Evolutionary conservation across 2,797 vertebrate species (phyloP).

Genomic region (Heterohyrax brucei): DNA sequence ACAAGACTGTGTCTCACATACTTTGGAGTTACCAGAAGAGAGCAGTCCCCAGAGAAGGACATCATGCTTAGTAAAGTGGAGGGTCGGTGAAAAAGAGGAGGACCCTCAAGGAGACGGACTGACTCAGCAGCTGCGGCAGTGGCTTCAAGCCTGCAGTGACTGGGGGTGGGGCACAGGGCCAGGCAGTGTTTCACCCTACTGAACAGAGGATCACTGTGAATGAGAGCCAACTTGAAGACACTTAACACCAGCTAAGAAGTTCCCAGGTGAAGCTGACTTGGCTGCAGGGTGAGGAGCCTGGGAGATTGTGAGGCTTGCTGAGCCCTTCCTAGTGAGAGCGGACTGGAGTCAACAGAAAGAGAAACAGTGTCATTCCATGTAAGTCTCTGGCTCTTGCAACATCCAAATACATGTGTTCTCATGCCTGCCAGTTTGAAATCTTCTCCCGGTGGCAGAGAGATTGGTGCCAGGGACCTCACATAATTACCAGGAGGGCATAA

Average conservation of each 20-base stretch:
- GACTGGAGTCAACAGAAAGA: not conserved
- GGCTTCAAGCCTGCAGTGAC: too few relatives aligned
- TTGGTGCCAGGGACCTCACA: accelerated
- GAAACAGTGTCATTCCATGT: accelerated
- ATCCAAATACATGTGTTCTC: not conserved
- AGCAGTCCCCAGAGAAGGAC: too few relatives aligned
- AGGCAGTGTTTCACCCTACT: too few relatives aligned
- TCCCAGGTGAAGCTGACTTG: not conserved
- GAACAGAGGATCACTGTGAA: too few relatives aligned
- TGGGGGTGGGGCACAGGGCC: too few relatives aligned
- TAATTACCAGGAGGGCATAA: not conserved
- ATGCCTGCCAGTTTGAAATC: not conserved
- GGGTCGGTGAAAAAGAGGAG: too few relatives aligned
- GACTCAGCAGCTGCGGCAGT: too few relatives aligned
- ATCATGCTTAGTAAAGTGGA: too few relatives aligned
- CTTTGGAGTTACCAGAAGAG: too few relatives aligned
- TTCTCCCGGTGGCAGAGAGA: not conserved
- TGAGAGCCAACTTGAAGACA: too few relatives aligned
- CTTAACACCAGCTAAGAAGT: not conserved
- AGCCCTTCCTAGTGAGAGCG: not conserved
- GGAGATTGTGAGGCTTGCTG: not conserved
- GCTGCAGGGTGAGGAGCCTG: not conserved
- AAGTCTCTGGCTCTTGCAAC: not conserved
- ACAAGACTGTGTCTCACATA: too few relatives aligned
- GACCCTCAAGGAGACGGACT: too few relatives aligned